Conservation (phyloP, 2,888 invertebrate genomes). For the Pinctada fucata region DNA sequence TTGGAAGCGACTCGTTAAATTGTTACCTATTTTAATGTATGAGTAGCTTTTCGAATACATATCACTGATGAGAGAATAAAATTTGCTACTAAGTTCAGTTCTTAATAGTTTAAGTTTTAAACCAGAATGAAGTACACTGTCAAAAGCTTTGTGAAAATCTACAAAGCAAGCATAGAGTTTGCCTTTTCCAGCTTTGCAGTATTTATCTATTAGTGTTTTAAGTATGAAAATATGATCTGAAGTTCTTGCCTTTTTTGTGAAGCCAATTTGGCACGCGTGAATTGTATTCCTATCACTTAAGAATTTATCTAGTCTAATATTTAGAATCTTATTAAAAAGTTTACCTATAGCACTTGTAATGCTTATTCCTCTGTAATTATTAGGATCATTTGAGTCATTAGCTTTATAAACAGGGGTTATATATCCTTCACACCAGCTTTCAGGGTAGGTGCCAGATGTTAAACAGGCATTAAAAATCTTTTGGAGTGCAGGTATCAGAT, state of each 20-base stretch:
- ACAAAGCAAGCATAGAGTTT: not conserved
- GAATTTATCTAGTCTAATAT: too few relatives aligned
- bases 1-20: not conserved
- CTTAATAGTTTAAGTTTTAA: slow-evolving; percentile 1
- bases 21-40: not conserved
- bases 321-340: too few relatives aligned
- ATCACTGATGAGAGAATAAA: slow-evolving; percentile 1
- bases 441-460: too few relatives aligned
- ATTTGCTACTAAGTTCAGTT: not conserved
- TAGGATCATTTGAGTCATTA: too few relatives aligned
- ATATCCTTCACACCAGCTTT: too few relatives aligned
- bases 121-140: slow-evolving; percentile 4
- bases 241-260: slow-evolving; percentile 6
- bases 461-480: too few relatives aligned
- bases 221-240: slow-evolving; percentile 9
- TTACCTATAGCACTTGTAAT: too few relatives aligned
- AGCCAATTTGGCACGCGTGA: not conserved
- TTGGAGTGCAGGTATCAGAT: too few relatives aligned
- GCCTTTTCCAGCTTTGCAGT: not conserved
- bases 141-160: not conserved
- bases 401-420: too few relatives aligned
- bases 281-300: too few relatives aligned
- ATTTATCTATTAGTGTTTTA: slow-evolving; percentile 8
- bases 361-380: too few relatives aligned
- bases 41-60: not conserved